Conservation (phyloP, 2,797 vertebrate genomes). For the Petrocephalus sullivani region DNA sequence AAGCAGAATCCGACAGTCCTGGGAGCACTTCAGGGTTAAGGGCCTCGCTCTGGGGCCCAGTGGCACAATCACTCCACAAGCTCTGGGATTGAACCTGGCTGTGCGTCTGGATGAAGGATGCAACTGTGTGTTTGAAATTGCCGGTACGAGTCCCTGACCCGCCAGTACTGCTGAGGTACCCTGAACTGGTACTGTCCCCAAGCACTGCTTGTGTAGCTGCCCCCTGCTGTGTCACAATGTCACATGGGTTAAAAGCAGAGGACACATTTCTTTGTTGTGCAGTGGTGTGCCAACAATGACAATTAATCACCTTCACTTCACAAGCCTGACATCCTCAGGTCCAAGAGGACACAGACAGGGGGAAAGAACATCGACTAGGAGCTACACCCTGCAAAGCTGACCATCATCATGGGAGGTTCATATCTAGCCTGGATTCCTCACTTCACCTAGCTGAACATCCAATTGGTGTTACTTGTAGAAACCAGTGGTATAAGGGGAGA, state of each 20-base stretch:
- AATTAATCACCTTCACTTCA: too few species aligned
- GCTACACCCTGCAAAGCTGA: background rate
- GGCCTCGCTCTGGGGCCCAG: background rate
- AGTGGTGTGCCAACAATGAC: too few species aligned
- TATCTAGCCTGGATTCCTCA: background rate
- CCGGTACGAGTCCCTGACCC: too few species aligned
- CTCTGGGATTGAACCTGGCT: background rate
- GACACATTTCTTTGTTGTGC: too few species aligned
- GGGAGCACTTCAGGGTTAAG: background rate
- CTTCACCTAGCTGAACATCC: background rate
- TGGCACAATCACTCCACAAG: background rate
- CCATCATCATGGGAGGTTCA: background rate
- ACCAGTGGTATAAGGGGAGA: too few species aligned
- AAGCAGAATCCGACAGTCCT: background rate
- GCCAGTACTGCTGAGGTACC: too few species aligned
- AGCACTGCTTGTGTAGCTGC: too few species aligned
- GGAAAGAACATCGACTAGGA: background rate
- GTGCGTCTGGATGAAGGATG: background rate
- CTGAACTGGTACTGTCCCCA: too few species aligned
- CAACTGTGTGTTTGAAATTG: too few species aligned
- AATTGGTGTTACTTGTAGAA: too few species aligned
- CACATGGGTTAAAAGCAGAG: too few species aligned
- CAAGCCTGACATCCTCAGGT: background rate
- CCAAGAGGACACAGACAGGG: background rate
- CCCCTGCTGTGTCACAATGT: too few species aligned